Conservation (phyloP, 2,797 vertebrate genomes). For the Varecia variegata region DNA sequence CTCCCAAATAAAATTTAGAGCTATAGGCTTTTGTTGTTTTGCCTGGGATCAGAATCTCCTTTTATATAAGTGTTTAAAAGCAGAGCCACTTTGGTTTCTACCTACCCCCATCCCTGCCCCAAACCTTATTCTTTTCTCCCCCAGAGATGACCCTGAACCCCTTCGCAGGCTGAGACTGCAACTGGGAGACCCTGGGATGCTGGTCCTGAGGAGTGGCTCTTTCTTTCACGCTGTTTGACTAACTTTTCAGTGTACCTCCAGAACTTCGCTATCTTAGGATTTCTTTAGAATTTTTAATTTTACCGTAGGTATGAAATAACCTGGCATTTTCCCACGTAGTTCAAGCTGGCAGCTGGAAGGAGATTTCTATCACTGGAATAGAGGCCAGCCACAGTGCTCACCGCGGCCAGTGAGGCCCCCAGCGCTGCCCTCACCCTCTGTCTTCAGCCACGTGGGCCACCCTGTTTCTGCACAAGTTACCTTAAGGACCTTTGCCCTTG, state of each 20-base stretch:
- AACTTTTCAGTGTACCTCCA: background rate
- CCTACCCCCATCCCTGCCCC: background rate
- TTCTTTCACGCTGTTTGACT: background rate
- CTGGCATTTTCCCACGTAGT: background rate
- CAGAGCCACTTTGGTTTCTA: background rate
- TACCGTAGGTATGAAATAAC: background rate
- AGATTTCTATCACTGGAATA: background rate
- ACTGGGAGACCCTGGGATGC: background rate
- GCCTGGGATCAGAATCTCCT: background rate
- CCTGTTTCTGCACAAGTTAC: background rate
- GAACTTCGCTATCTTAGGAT: background rate
- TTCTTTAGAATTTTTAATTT: background rate
- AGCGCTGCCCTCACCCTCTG: background rate
- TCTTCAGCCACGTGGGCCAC: background rate
- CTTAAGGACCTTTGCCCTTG: background rate
- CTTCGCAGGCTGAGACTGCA: background rate
- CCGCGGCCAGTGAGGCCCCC: fast-evolving
- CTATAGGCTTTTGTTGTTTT: background rate
- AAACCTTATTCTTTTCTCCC: background rate
- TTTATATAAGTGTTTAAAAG: background rate
- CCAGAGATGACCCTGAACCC: background rate
- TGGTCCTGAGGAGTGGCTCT: background rate
- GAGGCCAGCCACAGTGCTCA: background rate
- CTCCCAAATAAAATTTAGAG: background rate
- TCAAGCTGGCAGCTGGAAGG: background rate